phyloP scores from a whole-genome alignment of 35 echinoderm and acorn worm genomes.

The Heliocidaris erythrogramma region DNA sequence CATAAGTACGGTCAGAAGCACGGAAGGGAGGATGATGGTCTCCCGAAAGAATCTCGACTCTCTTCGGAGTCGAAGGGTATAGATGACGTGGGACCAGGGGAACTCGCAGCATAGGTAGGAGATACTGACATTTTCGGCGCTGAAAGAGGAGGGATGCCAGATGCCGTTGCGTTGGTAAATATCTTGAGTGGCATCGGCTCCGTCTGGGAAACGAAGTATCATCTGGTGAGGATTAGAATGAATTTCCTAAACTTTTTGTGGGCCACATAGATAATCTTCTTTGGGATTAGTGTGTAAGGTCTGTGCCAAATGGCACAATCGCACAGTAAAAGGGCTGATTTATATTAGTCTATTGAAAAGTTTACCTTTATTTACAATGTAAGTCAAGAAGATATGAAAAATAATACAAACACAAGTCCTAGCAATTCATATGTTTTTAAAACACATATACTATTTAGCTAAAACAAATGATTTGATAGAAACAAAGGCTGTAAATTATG shows the following conservation, averaged over 20 bases:
- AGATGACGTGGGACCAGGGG: constrained; percentile 58
- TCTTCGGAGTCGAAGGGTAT: constrained; percentile 59
- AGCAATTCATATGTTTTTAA: background rate
- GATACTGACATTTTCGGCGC: background rate
- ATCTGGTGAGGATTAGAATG: background rate
- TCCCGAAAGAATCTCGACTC: constrained; percentile 67
- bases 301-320: too few relatives aligned
- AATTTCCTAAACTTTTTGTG: too few relatives aligned
- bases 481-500: too few relatives aligned
- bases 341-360: too few relatives aligned
- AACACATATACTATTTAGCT: too few relatives aligned
- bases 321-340: too few relatives aligned
- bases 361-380: background rate
- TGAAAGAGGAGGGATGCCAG: constrained; percentile 48
- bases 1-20: constrained; percentile 57
- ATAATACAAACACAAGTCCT: background rate
- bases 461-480: too few relatives aligned
- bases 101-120: constrained; percentile 55
- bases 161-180: constrained; percentile 67
- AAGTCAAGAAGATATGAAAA: background rate
- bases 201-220: constrained; percentile 10
- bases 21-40: constrained; percentile 72
- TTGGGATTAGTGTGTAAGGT: too few relatives aligned
- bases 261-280: too few relatives aligned
- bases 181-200: constrained; percentile 50